These are phyloP conservation scores for Diabrotica virgifera DNA, from an alignment of 1,140 invertebrate species.

Conservation along the genomic window DNA sequence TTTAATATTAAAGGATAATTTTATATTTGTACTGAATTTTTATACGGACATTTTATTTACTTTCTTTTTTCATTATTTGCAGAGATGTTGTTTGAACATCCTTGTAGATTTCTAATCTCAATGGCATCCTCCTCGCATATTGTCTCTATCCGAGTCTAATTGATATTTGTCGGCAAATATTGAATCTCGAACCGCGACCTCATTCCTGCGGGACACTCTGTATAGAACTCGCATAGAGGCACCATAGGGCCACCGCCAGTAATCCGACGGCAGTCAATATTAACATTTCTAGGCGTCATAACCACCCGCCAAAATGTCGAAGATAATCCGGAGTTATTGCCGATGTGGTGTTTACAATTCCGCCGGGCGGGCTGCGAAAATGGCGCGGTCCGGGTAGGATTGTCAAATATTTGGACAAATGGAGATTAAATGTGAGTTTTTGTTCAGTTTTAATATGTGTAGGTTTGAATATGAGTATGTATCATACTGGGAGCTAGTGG, in stretches of 20 bases:
- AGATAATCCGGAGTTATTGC: conserved; percentile 44
- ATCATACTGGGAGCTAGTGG: no score
- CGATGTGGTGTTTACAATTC: conserved; percentile 24
- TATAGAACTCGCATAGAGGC: background rate
- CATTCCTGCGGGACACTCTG: background rate
- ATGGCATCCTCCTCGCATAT: no score
- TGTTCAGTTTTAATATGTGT: background rate
- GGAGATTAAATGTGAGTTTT: background rate
- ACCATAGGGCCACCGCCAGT: background rate
- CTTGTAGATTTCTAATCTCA: no score
- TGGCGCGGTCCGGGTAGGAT: background rate
- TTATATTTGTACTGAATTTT: no score
- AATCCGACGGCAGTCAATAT: conserved; percentile 40
- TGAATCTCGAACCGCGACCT: no score
- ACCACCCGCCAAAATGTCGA: conserved; percentile 42
- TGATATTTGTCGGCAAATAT: no score
- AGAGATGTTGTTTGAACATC: no score
- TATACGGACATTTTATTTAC: no score
- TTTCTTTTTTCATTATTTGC: no score
- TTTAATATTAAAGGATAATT: no score
- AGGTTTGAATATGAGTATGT: background rate
- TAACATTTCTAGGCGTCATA: conserved; percentile 45
- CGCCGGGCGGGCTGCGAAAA: background rate
- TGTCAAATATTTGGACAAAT: background rate
- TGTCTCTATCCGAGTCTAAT: no score